Evolutionary conservation across 2,113 vertebrate genomes (phyloP).

Genomic region (Struthio camelus): DNA sequence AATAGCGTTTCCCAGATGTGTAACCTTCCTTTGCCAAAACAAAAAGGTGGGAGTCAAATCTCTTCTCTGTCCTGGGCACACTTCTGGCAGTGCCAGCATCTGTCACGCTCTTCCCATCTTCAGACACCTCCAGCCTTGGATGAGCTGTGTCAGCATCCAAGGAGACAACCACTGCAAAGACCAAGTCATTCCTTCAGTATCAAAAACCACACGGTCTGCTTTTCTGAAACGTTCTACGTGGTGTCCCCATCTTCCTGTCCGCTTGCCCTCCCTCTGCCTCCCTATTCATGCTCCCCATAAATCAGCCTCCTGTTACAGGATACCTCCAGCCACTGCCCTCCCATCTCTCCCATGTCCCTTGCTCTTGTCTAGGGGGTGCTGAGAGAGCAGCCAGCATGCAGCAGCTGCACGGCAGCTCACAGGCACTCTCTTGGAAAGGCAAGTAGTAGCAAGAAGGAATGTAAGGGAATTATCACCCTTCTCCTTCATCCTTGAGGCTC

Average conservation of each 20-base stretch:
- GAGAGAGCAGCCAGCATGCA: background rate
- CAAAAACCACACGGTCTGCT: background rate
- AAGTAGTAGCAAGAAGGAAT: background rate
- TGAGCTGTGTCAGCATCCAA: background rate
- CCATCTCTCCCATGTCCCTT: background rate
- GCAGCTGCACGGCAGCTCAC: background rate
- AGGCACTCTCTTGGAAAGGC: background rate
- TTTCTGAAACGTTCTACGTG: background rate
- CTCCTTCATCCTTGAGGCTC: background rate
- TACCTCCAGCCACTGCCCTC: background rate
- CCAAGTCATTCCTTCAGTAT: background rate
- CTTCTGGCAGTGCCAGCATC: background rate
- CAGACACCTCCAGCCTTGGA: background rate
- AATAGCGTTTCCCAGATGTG: too few relatives aligned
- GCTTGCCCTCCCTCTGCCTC: background rate
- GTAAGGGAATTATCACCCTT: background rate
- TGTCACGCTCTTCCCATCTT: fast-evolving
- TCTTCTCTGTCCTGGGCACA: fast-evolving
- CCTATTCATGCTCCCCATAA: too few relatives aligned
- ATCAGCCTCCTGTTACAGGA: background rate
- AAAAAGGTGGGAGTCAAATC: too few relatives aligned
- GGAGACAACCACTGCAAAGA: background rate
- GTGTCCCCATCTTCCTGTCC: too few relatives aligned
- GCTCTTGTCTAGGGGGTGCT: too few relatives aligned
- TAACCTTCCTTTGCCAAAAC: too few relatives aligned